Conservation (phyloP, 2,888 invertebrate genomes). For the Blastobasis adustella region DNA sequence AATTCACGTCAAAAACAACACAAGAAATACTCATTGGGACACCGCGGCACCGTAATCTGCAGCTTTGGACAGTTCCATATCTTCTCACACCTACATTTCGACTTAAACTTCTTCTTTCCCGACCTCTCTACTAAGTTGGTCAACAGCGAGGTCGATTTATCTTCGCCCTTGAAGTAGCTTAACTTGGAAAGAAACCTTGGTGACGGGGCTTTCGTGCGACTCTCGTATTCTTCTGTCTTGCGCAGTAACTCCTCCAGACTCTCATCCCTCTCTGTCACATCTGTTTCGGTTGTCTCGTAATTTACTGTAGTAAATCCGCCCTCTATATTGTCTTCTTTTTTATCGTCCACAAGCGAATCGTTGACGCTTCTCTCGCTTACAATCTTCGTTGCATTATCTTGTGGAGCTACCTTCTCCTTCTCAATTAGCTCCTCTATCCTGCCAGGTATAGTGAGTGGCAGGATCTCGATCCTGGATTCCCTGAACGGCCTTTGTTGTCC, state of each 20-base stretch:
- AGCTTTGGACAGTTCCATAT: conserved; percentile 67
- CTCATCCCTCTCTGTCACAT: conserved; percentile 25
- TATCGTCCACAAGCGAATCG: conserved; percentile 1
- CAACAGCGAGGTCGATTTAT: conserved; percentile 21
- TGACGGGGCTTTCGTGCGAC: conserved; percentile 23
- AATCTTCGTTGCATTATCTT: conserved; percentile 4
- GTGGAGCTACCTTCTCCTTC: conserved; percentile 13
- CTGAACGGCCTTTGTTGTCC: conserved; percentile 6
- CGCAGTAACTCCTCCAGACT: conserved; percentile 13
- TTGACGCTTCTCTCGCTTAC: conserved; percentile 1
- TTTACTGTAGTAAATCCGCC: conserved; percentile 15
- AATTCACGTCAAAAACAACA: conserved; percentile 48
- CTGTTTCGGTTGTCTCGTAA: conserved; percentile 23
- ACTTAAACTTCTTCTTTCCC: conserved; percentile 44
- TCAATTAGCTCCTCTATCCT: conserved; percentile 13
- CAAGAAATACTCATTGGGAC: conserved; percentile 63
- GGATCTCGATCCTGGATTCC: conserved; percentile 37
- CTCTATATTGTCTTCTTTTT: conserved; percentile 4
- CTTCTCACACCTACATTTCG: conserved; percentile 60
- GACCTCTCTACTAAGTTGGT: conserved; percentile 41
- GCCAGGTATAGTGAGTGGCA: conserved; percentile 31
- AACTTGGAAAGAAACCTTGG: conserved; percentile 41
- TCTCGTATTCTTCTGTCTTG: conserved; percentile 19
- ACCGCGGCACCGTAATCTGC: conserved; percentile 61
- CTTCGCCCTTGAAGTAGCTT: conserved; percentile 40